phyloP scores from a whole-genome alignment of 2,113 vertebrate genomes.

The Pipa parva region DNA sequence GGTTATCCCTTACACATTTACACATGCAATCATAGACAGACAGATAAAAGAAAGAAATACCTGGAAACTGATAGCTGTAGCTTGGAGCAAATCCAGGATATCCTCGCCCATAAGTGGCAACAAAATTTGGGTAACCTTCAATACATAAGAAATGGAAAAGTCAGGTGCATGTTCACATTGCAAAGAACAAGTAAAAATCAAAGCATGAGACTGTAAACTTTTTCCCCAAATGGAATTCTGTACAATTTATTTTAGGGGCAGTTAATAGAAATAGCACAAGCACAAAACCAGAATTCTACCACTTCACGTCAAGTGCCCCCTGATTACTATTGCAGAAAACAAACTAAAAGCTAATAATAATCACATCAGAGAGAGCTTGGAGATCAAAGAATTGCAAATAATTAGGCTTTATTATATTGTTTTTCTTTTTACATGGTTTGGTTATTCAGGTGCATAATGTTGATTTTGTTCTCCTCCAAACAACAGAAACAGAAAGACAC shows the following conservation, averaged over 20 bases:
- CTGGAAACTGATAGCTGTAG: conserved; percentile 98
- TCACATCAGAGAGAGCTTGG: not conserved
- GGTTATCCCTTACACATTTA: not conserved
- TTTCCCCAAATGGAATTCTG: not conserved
- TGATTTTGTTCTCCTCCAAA: not conserved
- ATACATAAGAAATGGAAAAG: conserved; percentile 50
- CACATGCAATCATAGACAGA: not conserved
- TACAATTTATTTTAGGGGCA: not conserved
- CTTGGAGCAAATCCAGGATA: conserved; percentile 97
- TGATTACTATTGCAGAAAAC: not conserved
- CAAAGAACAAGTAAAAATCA: not conserved
- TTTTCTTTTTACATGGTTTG: conserved; percentile 3
- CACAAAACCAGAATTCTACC: not conserved
- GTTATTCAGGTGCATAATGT: conserved; percentile 17
- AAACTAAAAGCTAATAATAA: not conserved
- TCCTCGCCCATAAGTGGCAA: conserved; percentile 94
- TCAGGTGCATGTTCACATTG: not conserved
- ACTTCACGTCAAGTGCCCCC: not conserved
- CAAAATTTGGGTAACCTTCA: conserved; percentile 97
- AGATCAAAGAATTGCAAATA: conserved; percentile 8
- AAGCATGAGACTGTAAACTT: not conserved
- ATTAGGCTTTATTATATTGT: conserved; percentile 2
- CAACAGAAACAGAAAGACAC: conserved; percentile 8
- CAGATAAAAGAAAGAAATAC: conserved; percentile 62
- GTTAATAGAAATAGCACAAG: not conserved